phyloP scores from a whole-genome alignment of 2,888 invertebrate species.

The Ditula angustiorana region DNA sequence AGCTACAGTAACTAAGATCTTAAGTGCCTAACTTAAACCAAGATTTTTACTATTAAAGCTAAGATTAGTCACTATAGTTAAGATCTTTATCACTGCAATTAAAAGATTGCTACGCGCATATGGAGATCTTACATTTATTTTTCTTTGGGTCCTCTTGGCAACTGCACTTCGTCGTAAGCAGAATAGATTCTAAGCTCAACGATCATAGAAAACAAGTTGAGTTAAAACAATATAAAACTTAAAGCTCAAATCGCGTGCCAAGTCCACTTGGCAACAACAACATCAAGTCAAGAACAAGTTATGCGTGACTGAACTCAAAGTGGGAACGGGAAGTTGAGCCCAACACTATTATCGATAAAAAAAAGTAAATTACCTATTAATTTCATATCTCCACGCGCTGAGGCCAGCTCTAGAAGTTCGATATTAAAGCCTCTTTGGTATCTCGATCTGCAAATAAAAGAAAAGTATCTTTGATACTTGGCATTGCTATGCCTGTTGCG shows the following conservation, averaged over 20 bases:
- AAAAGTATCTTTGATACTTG: slow-evolving; percentile 37
- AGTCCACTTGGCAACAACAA: slow-evolving; percentile 7
- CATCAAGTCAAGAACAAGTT: slow-evolving; percentile 13
- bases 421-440: slow-evolving; percentile 25
- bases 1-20: no score
- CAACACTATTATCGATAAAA: slow-evolving; percentile 13
- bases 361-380: slow-evolving; percentile 36
- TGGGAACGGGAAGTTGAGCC: slow-evolving; percentile 9
- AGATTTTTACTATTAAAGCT: no score
- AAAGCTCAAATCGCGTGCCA: slow-evolving; percentile 20
- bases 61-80: no score
- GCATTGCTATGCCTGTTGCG: slow-evolving; percentile 33
- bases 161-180: not conserved
- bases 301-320: slow-evolving; percentile 34
- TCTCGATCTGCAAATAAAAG: slow-evolving; percentile 37
- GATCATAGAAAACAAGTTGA: not conserved
- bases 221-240: slow-evolving; percentile 2
- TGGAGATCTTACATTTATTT: no score
- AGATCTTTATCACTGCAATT: no score
- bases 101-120: no score
- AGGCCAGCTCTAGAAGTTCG: slow-evolving; percentile 34
- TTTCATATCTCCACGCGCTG: slow-evolving; percentile 39
- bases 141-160: not conserved
- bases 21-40: no score
- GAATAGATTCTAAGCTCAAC: not conserved